Percentiles rank a stretch among this genome's conserved stretches.
phyloP scores from a whole-genome alignment of 2,113 vertebrate genomes.

The Microtus montanus region DNA sequence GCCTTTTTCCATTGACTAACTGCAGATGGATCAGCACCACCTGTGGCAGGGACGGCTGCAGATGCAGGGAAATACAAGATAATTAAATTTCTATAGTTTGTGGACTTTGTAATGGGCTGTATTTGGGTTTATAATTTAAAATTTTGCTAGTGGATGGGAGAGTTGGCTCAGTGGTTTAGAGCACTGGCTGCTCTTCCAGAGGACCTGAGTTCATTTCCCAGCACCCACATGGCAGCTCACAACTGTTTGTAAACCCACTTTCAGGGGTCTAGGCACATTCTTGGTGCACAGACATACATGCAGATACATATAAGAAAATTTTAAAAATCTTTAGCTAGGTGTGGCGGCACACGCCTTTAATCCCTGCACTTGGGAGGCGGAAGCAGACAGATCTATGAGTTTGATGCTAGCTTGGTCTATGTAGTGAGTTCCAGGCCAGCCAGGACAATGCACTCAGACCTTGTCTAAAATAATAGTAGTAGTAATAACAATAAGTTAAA shows the following conservation, averaged over 20 bases:
- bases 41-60: not conserved
- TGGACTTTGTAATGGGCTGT: conserved; percentile 17
- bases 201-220: not conserved
- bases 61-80: conserved; percentile 14
- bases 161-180: not conserved
- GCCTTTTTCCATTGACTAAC: not conserved
- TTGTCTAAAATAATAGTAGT: not conserved
- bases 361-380: not conserved
- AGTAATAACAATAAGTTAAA: not conserved
- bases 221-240: not conserved
- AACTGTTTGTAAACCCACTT: not conserved
- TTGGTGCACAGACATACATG: not conserved
- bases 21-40: not conserved
- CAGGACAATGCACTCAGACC: not conserved
- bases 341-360: not conserved
- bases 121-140: conserved; percentile 42
- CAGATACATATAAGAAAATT: not conserved
- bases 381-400: not conserved
- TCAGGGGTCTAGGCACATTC: not conserved
- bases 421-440: not conserved
- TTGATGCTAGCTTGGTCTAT: not conserved
- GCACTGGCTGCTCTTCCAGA: not conserved
- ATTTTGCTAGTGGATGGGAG: not conserved
- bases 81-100: conserved; percentile 4
- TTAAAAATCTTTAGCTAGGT: not conserved